Evolutionary conservation across 2,113 vertebrate species (phyloP).

Genomic region (Larimichthys polyactis): DNA sequence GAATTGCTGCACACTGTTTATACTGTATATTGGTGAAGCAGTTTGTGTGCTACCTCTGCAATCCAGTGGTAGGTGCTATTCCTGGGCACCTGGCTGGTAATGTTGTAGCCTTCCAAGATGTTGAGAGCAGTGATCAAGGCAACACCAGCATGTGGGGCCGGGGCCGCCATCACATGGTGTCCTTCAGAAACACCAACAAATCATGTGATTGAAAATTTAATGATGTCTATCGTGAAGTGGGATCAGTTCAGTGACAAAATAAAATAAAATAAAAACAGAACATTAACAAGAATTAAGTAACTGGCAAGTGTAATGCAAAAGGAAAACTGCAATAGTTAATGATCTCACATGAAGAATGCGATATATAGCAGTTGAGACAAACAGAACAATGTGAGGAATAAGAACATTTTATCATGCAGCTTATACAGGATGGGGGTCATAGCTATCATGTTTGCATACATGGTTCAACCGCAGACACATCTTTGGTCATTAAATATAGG

Average conservation of each 20-base stretch:
- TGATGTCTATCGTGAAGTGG: background rate
- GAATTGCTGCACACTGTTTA: background rate
- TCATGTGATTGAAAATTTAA: background rate
- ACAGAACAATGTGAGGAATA: background rate
- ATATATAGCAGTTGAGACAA: background rate
- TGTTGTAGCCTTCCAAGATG: slow-evolving; percentile 96
- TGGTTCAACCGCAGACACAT: no score
- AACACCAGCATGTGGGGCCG: slow-evolving; percentile 92
- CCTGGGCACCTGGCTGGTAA: slow-evolving; percentile 86
- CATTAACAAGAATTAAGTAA: background rate
- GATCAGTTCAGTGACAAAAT: background rate
- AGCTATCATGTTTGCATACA: no score
- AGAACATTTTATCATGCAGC: background rate
- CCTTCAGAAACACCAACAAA: slow-evolving; percentile 79
- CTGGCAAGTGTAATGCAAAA: background rate
- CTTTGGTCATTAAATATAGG: background rate
- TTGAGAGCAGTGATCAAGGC: slow-evolving; percentile 94
- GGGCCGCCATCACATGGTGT: slow-evolving; percentile 90
- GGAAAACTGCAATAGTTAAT: background rate
- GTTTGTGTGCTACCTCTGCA: slow-evolving; percentile 87
- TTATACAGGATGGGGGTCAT: background rate
- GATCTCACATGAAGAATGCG: background rate
- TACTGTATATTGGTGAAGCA: background rate
- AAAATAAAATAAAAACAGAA: background rate
- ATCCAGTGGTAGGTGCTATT: slow-evolving; percentile 91